Evolutionary conservation across 2,888 invertebrate species (phyloP), one percentile per base, ranked within the genome.

Genomic region (Neocrepidodera transversa): DNA sequence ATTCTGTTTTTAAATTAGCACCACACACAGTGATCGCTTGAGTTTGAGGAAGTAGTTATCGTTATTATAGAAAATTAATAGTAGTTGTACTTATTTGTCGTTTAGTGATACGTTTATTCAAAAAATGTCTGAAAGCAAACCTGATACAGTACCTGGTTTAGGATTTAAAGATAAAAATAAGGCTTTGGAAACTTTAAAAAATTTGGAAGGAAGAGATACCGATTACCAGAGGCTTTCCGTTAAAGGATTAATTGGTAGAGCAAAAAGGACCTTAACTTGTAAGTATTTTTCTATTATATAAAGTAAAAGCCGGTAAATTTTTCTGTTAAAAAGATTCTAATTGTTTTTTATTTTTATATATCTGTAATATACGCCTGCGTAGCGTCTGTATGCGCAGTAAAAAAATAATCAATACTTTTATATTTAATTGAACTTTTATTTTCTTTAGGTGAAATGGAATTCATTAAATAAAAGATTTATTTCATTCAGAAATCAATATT

Each of bases 151-250:
- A 35, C 87, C 87, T 3, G 90, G 89, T 0, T 82, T 91, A 18
- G 89, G 91, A 16, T 92, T 91, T 78, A 91, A 91, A 75, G 90
- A 91, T 75, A 87, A 87, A 74, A 86, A 84, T n/a, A 85, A 89
- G 1, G 91, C 91, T 0, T 79, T 85, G 64, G 85, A 85, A 50
- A 90, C 91, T 0, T 78, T 92, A 4, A 81, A 85, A 76, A 82
- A 82, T 76, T 78, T 91, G 62, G 84, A 88, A 66, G 91, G 89
- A 0, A 80, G 91, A 8, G 92, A 92, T 79, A 87, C 90, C 0
- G 88, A 89, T 58, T 92, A 91, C 77, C 91, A 91, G 79, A 86
- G 85, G 72, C 78, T 91, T 53, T 90, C 90, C 0, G 81, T 90
- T 10, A 87, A 85, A 69, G 90, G 90, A 0, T 81, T 90, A 2